These are phyloP conservation scores for Contarinia nasturtii DNA, from an alignment of 1,140 invertebrate genomes.

Conservation along the genomic window DNA sequence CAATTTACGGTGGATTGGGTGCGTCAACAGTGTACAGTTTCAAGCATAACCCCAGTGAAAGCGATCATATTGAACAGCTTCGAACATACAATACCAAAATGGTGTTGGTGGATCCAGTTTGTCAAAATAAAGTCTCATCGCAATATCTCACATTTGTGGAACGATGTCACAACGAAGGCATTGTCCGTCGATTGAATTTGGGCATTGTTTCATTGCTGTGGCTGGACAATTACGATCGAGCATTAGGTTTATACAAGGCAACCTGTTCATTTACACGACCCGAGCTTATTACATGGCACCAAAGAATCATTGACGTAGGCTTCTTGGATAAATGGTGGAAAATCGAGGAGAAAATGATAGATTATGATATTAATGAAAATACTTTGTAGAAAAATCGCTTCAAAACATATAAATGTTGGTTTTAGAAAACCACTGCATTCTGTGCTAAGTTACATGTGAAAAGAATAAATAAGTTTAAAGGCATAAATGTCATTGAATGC, in stretches of 20 bases:
- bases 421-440: too few relatives aligned
- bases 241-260: slow-evolving; percentile 46
- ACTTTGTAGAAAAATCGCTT: too few relatives aligned
- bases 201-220: slow-evolving; percentile 57
- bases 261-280: slow-evolving; percentile 52
- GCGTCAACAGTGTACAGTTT: slow-evolving; percentile 23
- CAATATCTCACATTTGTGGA: slow-evolving; percentile 41
- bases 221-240: slow-evolving; percentile 42
- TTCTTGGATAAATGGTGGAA: slow-evolving; percentile 56
- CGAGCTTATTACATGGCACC: slow-evolving; percentile 32
- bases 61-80: slow-evolving; percentile 35
- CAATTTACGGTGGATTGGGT: slow-evolving; percentile 26
- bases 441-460: too few relatives aligned
- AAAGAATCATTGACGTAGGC: slow-evolving; percentile 57
- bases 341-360: slow-evolving; percentile 43
- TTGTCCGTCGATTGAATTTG: slow-evolving; percentile 40
- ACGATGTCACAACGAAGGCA: slow-evolving; percentile 40
- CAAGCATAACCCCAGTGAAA: slow-evolving; percentile 43
- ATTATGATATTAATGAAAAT: slow-evolving; percentile 54
- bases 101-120: slow-evolving; percentile 37
- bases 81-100: slow-evolving; percentile 37
- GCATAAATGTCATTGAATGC: too few relatives aligned
- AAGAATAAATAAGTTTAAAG: too few relatives aligned
- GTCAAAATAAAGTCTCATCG: slow-evolving; percentile 44
- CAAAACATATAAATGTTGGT: too few relatives aligned